Evolutionary conservation across 2,888 invertebrate genomes (phyloP).

Genomic region (Plagiodera versicolora): DNA sequence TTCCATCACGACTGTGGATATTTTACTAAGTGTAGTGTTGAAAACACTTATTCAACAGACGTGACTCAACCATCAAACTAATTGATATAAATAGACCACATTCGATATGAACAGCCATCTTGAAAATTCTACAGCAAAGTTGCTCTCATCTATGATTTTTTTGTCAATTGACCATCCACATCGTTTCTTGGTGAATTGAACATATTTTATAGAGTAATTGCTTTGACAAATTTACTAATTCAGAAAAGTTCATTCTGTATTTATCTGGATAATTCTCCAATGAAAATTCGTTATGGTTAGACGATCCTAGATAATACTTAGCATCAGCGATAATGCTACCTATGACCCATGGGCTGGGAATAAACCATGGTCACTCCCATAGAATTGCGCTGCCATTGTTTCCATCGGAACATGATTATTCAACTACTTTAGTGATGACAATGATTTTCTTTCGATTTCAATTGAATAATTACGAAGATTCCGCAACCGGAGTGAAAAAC

Average conservation of each 20-base stretch:
- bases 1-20: constrained; percentile 26
- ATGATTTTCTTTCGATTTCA: constrained; percentile 9
- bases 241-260: not conserved
- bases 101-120: too few relatives aligned
- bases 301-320: constrained; percentile 24
- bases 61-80: constrained; percentile 6
- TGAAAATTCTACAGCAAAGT: too few relatives aligned
- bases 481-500: not conserved
- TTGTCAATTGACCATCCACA: too few relatives aligned
- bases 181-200: too few relatives aligned
- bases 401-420: constrained; percentile 6
- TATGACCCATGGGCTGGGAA: constrained; percentile 28
- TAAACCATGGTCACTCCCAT: constrained; percentile 39
- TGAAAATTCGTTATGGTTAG: constrained; percentile 12
- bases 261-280: not conserved
- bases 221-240: too few relatives aligned
- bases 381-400: constrained; percentile 26
- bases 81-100: too few relatives aligned
- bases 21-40: too few relatives aligned
- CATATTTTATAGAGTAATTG: too few relatives aligned
- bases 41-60: too few relatives aligned
- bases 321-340: constrained; percentile 15
- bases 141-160: too few relatives aligned
- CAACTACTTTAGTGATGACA: constrained; percentile 12
- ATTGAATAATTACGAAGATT: constrained; percentile 9